phyloP scores from a whole-genome alignment of 2,888 invertebrate species.

The Oscheius sp. region DNA sequence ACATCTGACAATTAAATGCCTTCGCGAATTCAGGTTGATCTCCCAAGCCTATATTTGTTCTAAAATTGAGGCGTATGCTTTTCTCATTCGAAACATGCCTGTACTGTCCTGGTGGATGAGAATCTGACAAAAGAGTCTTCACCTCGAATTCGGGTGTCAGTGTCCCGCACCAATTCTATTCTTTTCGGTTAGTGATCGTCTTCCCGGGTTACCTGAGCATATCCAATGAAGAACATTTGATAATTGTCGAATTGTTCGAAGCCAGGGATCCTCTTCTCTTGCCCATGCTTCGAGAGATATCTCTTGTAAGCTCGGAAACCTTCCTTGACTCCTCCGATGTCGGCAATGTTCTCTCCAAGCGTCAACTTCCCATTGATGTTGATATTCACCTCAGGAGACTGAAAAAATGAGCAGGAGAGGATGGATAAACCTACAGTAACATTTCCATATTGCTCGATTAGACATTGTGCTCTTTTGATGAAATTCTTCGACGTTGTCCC shows the following conservation, averaged over 20 bases:
- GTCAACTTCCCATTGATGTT: conserved; percentile 72
- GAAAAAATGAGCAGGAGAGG: neutral
- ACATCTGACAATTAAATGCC: conserved; percentile 87
- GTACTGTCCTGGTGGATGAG: conserved; percentile 66
- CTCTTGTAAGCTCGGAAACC: conserved; percentile 70
- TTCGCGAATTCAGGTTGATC: conserved; percentile 89
- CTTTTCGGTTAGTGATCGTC: neutral
- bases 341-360: conserved; percentile 74
- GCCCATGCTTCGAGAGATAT: conserved; percentile 64
- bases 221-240: conserved; percentile 73
- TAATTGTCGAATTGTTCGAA: conserved; percentile 68
- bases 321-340: conserved; percentile 73
- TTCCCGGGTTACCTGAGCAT: conserved; percentile 68
- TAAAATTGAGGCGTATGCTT: conserved; percentile 31
- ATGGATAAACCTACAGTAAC: conserved; percentile 23
- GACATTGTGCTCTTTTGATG: conserved; percentile 87
- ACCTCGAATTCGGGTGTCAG: conserved; percentile 63
- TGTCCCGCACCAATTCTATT: conserved; percentile 69
- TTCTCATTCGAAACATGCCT: conserved; percentile 19
- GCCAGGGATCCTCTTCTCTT: conserved; percentile 70
- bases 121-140: conserved; percentile 65
- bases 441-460: conserved; percentile 84
- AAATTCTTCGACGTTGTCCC: conserved; percentile 89
- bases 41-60: conserved; percentile 56
- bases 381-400: conserved; percentile 44